Evolutionary conservation across 2,797 vertebrate genomes (phyloP), one percentile per base, ranked within the genome.

Genomic region (Heliangelus exortis): DNA sequence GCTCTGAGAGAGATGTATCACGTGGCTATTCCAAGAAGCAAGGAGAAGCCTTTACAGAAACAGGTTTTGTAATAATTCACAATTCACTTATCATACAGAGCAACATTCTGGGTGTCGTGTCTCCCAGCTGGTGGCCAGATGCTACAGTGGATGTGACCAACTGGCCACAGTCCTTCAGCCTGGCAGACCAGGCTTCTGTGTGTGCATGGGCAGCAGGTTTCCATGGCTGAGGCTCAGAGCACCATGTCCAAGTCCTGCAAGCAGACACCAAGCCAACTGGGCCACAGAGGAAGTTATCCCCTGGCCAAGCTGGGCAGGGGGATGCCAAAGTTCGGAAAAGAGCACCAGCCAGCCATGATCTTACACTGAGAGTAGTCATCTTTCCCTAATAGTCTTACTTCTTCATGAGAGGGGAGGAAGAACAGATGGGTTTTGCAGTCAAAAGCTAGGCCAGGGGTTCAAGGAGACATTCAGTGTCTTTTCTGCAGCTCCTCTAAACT

Each of bases 21-120:
- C 0, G 1, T 54, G 71, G 65, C 54, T 87, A 79, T 83, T 95
- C 81, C 87, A 92, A 92, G 87, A 88, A 89, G 45, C 73, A 82
- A 81, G 77, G 67, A 95, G 88, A 89, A 93, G 48, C 26, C 93
- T 90, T 92, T 95, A 81, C 57, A 81, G 95, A 87, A 95, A 78
- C 92, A 88, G 69, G 76, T 75, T 95, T 94, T 88, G 66, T 82
- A 87, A 94, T 96, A 69, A 92, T 84, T 93, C 19, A 3, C 90
- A 95, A 92, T 96, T 95, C 93, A 87, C 89, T 84, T 94, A 97
- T 78, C 95, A 97, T 97, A 96, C 43, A 80, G 94, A 95, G 94
- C 53, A 76, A 43, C 91, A 94, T 95, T 96, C 79, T 86, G 91
- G 81, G 92, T 92, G 91, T 96, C 89, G 31, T 43, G 57, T 81